Evolutionary conservation across 2,113 vertebrate genomes (phyloP).

Genomic region (Platycercus adscitus): DNA sequence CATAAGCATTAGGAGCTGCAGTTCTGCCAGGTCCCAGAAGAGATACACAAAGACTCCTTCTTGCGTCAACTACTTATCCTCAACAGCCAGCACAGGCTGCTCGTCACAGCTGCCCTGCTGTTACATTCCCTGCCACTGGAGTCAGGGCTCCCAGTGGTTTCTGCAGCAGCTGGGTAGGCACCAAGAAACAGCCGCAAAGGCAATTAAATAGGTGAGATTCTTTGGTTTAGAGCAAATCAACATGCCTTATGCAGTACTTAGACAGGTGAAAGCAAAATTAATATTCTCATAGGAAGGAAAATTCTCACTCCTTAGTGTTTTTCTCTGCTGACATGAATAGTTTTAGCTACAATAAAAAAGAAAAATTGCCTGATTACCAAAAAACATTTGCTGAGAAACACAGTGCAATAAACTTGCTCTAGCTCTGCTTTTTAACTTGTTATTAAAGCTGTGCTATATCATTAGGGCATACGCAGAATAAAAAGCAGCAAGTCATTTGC

Average conservation of each 20-base stretch:
- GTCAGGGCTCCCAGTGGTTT: not conserved
- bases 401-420: not conserved
- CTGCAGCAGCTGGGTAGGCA: not conserved
- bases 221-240: not conserved
- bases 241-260: not conserved
- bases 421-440: constrained; percentile 4
- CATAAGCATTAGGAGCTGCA: not conserved
- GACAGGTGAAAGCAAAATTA: not conserved
- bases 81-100: not conserved
- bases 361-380: not conserved
- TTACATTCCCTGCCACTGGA: not conserved
- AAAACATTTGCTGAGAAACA: not conserved
- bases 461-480: not conserved
- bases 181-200: not conserved
- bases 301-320: not conserved
- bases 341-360: not conserved
- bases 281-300: not conserved
- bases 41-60: not conserved
- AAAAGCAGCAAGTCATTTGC: not conserved
- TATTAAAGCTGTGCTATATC: not conserved
- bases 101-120: not conserved
- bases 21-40: not conserved
- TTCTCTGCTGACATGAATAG: not conserved
- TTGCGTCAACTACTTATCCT: not conserved
- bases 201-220: not conserved